Base-by-base conservation (phyloP, 2,888 invertebrate species). In the Bombylius major region DNA sequence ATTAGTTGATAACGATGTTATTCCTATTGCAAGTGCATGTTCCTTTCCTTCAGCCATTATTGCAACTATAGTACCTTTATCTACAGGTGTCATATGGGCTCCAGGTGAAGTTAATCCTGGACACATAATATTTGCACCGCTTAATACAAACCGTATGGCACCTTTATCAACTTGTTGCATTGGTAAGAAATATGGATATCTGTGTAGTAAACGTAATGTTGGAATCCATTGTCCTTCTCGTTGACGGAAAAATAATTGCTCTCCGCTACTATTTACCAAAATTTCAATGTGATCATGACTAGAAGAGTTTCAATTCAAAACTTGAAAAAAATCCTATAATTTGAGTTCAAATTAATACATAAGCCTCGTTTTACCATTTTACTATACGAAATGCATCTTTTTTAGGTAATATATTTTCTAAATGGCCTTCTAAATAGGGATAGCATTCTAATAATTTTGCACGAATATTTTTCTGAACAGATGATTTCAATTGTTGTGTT, bases 91-190 rank as follows among this genome's bases (percentile, higher is more conserved):
- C 92, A 98, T 94, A 68, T 84, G 83, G 8, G 97, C 99, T 14
- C 98, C 99, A 4, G 96, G 94, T 1, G 98, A 98, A 0, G 99
- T 99, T 57, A 99, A 79, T 0, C 99, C 99, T 1, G 99, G 99
- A 70, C 98, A 98, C 99, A 99, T 99, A 64, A 99, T 96, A 76
- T 99, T 97, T 52, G 99, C 99, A 46, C 99, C 99, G 75, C 96
- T 96, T 53, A 99, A 81, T 23, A 99, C 96, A 78, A 98, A 99
- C 57, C 93, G 82, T 64, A 99, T 99, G 1, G 99, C 99, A 61
- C 99, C 99, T 75, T 96, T 97, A 75, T 99, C 99, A 4, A 99
- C 99, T 79, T 94, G 94, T 76, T 91, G 85, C 84, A 89, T 86
- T 23, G 92, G 91, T 62, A 94, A 78, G 73, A 94, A 89, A 75